A percentile compares a stretch with the other conserved stretches of the same genome.
Conservation (phyloP, 2,888 invertebrate species). For the Hemistola chrysoprasaria region DNA sequence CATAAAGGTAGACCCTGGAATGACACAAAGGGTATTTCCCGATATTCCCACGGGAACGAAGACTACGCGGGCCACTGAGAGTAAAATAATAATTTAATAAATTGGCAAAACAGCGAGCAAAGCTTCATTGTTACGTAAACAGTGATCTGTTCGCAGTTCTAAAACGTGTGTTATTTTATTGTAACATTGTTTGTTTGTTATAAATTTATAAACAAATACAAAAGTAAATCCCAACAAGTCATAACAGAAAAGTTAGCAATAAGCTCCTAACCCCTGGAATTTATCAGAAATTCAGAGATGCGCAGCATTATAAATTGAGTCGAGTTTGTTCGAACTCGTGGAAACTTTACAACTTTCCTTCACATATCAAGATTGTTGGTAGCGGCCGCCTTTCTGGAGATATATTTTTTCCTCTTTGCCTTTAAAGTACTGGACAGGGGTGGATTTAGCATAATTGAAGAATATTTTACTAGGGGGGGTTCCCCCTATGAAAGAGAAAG, state of each 20-base stretch:
- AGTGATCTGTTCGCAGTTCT: too few relatives aligned
- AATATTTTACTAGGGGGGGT: too few relatives aligned
- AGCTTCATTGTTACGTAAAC: too few relatives aligned
- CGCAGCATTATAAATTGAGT: conserved; percentile 17
- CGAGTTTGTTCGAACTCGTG: conserved; percentile 13
- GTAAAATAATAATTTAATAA: too few relatives aligned
- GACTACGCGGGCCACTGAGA: too few relatives aligned
- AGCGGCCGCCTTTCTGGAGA: conserved; percentile 22
- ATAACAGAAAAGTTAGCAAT: conserved; percentile 9
- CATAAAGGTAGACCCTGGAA: too few relatives aligned
- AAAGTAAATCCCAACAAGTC: conserved; percentile 6
- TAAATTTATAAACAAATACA: conserved; percentile 8
- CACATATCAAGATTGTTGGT: conserved; percentile 25
- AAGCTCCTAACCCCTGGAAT: conserved; percentile 12
- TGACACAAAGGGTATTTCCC: too few relatives aligned
- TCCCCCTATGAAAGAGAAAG: too few relatives aligned
- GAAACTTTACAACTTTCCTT: conserved; percentile 20
- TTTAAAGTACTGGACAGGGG: conserved; percentile 8
- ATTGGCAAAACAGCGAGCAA: too few relatives aligned
- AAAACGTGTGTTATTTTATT: neutral
- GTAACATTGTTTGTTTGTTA: neutral
- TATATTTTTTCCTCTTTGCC: conserved; percentile 21
- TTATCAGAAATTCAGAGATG: conserved; percentile 11
- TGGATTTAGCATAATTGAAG: neutral
- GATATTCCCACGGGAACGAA: too few relatives aligned